Conservation (phyloP, 2,797 vertebrate species). For the Dipus sagitta region DNA sequence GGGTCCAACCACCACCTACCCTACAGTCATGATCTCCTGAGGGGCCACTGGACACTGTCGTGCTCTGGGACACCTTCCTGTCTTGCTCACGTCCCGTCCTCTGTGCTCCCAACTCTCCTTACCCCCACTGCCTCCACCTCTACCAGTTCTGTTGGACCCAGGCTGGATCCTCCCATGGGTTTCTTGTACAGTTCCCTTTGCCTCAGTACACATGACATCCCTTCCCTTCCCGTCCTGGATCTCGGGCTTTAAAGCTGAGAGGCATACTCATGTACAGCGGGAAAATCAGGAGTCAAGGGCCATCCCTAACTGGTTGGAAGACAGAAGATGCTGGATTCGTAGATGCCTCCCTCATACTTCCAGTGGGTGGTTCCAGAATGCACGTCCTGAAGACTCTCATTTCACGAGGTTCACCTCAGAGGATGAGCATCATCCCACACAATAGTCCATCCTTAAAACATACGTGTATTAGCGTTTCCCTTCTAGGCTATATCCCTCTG, state of each 20-base stretch:
- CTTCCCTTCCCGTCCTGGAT: background rate
- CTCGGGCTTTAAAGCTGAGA: background rate
- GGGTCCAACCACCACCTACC: background rate
- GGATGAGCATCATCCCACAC: too few species aligned
- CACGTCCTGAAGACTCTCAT: background rate
- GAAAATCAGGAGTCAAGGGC: background rate
- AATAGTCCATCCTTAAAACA: background rate
- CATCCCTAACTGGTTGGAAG: background rate
- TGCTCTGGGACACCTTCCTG: background rate
- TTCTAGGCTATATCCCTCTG: background rate
- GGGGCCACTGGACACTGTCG: accelerated
- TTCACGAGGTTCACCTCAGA: background rate
- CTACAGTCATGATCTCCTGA: background rate
- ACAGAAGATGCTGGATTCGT: background rate
- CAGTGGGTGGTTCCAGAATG: background rate
- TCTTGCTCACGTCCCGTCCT: background rate
- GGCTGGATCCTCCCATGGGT: background rate
- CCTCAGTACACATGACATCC: background rate
- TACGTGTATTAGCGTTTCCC: background rate
- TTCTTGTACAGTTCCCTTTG: background rate
- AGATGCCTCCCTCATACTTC: background rate
- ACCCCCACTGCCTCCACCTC: background rate
- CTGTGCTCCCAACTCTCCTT: background rate
- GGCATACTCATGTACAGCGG: background rate
- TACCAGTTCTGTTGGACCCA: background rate